These are phyloP conservation scores for Aspidiotus rigidus DNA, from an alignment of 2,888 invertebrate genomes.

Conservation along the genomic window DNA sequence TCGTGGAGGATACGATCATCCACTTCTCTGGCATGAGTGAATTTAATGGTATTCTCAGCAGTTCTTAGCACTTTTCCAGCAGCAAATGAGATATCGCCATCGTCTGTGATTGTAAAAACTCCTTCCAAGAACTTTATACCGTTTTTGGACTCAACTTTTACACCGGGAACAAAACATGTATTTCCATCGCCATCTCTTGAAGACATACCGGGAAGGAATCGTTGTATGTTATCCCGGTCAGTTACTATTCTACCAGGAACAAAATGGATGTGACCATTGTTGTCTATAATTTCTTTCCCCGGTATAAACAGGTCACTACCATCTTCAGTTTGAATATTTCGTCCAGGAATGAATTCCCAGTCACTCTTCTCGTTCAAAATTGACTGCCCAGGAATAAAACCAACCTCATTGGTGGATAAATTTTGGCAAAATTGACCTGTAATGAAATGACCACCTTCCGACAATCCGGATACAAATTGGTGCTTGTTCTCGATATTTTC, in stretches of 20 bases:
- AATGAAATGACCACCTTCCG: constrained; percentile 55
- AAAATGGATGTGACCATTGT: constrained; percentile 53
- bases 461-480: constrained; percentile 56
- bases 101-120: constrained; percentile 52
- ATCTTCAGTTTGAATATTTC: constrained; percentile 59
- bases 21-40: not conserved
- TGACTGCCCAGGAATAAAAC: constrained; percentile 68
- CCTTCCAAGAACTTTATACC: constrained; percentile 59
- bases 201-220: constrained; percentile 58
- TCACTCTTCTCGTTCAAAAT: constrained; percentile 58
- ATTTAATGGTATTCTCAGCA: constrained; percentile 3
- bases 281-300: constrained; percentile 55
- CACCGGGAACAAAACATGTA: constrained; percentile 59
- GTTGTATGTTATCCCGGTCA: constrained; percentile 56
- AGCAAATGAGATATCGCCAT: constrained; percentile 52
- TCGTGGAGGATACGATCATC: constrained; percentile 23
- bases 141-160: constrained; percentile 53
- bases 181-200: constrained; percentile 49
- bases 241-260: constrained; percentile 66
- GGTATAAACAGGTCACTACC: constrained; percentile 64
- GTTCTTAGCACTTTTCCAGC: constrained; percentile 49
- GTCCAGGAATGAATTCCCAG: constrained; percentile 58
- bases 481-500: constrained; percentile 41
- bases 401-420: constrained; percentile 43
- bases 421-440: constrained; percentile 50